phyloP scores from a whole-genome alignment of 2,888 invertebrate genomes.

The Eupithecia subumbrata region DNA sequence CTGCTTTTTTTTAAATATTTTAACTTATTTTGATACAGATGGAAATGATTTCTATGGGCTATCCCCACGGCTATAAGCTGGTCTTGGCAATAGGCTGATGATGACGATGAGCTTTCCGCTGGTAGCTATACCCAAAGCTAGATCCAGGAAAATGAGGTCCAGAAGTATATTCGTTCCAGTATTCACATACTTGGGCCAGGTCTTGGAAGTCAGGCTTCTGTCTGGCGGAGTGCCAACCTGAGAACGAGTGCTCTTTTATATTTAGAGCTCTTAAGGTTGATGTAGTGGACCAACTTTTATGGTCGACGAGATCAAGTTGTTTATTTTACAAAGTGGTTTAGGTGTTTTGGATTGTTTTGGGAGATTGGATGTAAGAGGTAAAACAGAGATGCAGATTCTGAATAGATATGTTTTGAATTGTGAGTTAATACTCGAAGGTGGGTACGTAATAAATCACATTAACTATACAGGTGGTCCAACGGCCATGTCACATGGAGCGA shows the following conservation, averaged over 20 bases:
- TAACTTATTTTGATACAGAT: too few relatives aligned
- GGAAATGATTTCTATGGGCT: too few relatives aligned
- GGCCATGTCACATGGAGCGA: too few relatives aligned
- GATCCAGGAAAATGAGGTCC: slow-evolving; percentile 6
- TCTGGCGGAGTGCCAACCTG: slow-evolving; percentile 67
- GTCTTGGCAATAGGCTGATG: too few relatives aligned
- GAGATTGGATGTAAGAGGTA: not conserved
- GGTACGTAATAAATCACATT: too few relatives aligned
- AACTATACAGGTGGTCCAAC: too few relatives aligned
- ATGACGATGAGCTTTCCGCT: not conserved
- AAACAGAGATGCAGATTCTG: not conserved
- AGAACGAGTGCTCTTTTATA: slow-evolving; percentile 65
- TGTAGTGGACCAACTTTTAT: slow-evolving; percentile 71
- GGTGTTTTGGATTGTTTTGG: not conserved
- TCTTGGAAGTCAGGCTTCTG: slow-evolving; percentile 50
- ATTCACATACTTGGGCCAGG: slow-evolving; percentile 39
- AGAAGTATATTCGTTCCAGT: slow-evolving; percentile 1
- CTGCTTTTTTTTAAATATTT: too few relatives aligned
- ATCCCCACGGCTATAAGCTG: too few relatives aligned
- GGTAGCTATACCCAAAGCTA: not conserved
- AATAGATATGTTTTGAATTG: not conserved
- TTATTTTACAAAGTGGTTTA: slow-evolving; percentile 75
- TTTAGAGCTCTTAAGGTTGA: slow-evolving; percentile 80
- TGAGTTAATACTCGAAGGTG: not conserved
- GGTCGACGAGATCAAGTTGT: slow-evolving; percentile 68